Conservation (phyloP, 2,113 vertebrate genomes). For the Aptenodytes forsteri region DNA sequence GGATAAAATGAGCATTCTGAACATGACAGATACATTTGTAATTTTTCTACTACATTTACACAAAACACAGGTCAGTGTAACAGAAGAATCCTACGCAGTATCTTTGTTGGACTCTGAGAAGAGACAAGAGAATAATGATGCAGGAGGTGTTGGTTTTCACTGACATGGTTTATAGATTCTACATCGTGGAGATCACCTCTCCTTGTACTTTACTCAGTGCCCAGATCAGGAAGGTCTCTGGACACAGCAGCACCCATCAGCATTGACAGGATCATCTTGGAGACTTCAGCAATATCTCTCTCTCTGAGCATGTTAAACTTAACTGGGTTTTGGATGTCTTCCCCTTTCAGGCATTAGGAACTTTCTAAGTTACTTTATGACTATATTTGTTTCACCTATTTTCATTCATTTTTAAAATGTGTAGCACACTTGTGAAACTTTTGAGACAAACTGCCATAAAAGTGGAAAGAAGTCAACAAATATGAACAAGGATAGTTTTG, state of each 20-base stretch:
- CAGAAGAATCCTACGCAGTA: background rate
- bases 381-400: background rate
- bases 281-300: background rate
- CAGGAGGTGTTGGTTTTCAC: background rate
- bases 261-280: background rate
- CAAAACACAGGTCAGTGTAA: background rate
- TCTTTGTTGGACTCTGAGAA: background rate
- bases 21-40: background rate
- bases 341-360: background rate
- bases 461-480: background rate
- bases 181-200: background rate
- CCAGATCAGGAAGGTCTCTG: background rate
- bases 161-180: background rate
- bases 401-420: background rate
- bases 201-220: background rate
- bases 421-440: background rate
- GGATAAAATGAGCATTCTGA: background rate
- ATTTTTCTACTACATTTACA: background rate
- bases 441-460: background rate
- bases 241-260: background rate
- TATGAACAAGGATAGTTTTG: background rate
- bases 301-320: background rate
- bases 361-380: background rate
- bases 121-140: background rate
- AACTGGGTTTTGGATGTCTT: background rate